Evolutionary conservation across 2,888 invertebrate genomes (phyloP).

Genomic region (Agrochola macilenta): DNA sequence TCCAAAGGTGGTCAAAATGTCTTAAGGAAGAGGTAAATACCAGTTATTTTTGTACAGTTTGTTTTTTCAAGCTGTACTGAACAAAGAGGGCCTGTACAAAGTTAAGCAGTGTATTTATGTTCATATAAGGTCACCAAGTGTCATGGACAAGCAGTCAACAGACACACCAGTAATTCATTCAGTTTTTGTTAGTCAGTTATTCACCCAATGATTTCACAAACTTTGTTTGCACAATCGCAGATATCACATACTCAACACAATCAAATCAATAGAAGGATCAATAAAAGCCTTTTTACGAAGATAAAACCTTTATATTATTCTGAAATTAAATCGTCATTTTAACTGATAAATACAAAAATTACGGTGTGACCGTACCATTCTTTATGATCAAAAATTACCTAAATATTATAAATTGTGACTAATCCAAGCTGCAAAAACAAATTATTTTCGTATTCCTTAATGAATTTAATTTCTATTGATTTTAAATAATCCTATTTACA

Average conservation of each 20-base stretch:
- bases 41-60: neutral
- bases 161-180: constrained; percentile 34
- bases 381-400: constrained; percentile 42
- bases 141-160: constrained; percentile 27
- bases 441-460: constrained; percentile 36
- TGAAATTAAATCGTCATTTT: constrained; percentile 48
- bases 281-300: constrained; percentile 53
- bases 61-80: neutral
- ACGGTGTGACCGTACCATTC: constrained; percentile 47
- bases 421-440: constrained; percentile 51
- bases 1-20: constrained; percentile 54
- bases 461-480: constrained; percentile 49
- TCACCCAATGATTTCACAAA: constrained; percentile 16
- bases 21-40: constrained; percentile 42
- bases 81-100: neutral
- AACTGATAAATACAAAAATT: constrained; percentile 38
- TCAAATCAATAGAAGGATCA: constrained; percentile 29
- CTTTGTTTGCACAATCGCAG: constrained; percentile 23
- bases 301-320: constrained; percentile 53
- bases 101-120: constrained; percentile 17
- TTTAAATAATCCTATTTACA: constrained; percentile 65
- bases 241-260: constrained; percentile 8
- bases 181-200: constrained; percentile 14
- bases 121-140: constrained; percentile 2
- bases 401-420: constrained; percentile 49